Conservation (phyloP, 2,797 vertebrate genomes). For the Thalassophryne amazonica region DNA sequence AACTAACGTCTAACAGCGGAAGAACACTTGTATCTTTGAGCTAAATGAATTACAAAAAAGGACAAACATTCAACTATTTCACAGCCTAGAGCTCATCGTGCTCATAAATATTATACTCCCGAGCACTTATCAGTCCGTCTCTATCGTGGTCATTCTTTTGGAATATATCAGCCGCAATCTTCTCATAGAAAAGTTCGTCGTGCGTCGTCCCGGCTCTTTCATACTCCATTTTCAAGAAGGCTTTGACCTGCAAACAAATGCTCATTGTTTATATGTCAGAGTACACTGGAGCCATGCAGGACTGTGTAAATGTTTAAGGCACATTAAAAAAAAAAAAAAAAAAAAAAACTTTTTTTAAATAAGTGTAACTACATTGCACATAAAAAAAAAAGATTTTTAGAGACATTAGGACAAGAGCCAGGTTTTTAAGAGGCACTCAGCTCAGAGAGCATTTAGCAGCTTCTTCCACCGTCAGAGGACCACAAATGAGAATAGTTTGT, state of each 20-base stretch:
- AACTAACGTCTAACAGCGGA: neutral
- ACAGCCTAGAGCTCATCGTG: slow-evolving; percentile 89
- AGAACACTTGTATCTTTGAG: neutral
- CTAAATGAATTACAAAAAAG: neutral
- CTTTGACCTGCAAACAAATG: slow-evolving; percentile 77
- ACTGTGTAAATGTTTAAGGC: too few species aligned
- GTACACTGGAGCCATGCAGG: too few species aligned
- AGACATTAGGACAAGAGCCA: too few species aligned
- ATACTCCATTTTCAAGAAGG: slow-evolving; percentile 87
- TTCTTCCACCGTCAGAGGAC: too few species aligned
- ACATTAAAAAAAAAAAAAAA: too few species aligned
- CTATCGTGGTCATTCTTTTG: slow-evolving; percentile 84
- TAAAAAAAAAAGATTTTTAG: too few species aligned
- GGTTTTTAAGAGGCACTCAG: too few species aligned
- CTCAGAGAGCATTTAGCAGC: too few species aligned
- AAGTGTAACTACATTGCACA: too few species aligned
- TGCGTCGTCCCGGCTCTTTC: slow-evolving; percentile 81
- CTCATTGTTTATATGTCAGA: neutral
- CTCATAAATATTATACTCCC: slow-evolving; percentile 90
- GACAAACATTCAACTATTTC: too few species aligned
- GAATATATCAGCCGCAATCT: slow-evolving; percentile 88
- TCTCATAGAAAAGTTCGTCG: slow-evolving; percentile 83
- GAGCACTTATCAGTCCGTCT: slow-evolving; percentile 88
- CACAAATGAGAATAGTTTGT: too few species aligned
- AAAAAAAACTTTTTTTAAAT: too few species aligned